Evolutionary conservation across 2,888 invertebrate genomes (phyloP), one percentile per base, ranked within the genome.

Genomic region (Pollenia griseotomentosa): DNA sequence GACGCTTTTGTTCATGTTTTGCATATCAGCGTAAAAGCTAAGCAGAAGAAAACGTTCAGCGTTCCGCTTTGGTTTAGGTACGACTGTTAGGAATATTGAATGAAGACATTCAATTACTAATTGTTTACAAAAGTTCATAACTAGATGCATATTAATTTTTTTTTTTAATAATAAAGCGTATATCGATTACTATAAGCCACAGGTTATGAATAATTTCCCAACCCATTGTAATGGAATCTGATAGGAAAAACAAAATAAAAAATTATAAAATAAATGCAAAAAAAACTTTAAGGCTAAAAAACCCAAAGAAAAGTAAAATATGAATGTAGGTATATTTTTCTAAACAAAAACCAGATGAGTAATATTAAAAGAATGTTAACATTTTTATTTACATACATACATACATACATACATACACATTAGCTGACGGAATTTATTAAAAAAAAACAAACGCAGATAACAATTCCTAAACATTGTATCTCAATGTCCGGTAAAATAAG

Each of bases 351-450:
- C 19, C 46, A 12, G 10, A 57, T 78, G 66, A 78, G 57, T 78
- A 78, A 78, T 78, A 78, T 40, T 55, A 33, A 16, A 78, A 55
- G 65, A 66, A 77, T 77, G 40, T 55, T 6, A 70, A 70, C 16
- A 70, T 33, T 33, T 33, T 40, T 53, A 44, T 65, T 46, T 46
- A n/a, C n/a, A n/a, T n/a, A n/a, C n/a, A n/a, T n/a, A n/a, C n/a
- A n/a, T n/a, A n/a, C n/a, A n/a, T n/a, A n/a, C n/a, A n/a, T n/a
- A n/a, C n/a, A n/a, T n/a, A n/a, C n/a, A n/a, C n/a, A 44, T 53
- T 23, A 53, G 51, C 51, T 11, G 16, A 11, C 7, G n/a, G 46
- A 51, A n/a, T 11, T n/a, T 33, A 51, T 53, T 40, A 53, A 3
- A 44, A 42, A 9, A 44, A 10, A 63, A 63, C 42, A 63, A 42